phyloP scores from a whole-genome alignment of 2,888 invertebrate genomes.

The Heliconius ethilla region DNA sequence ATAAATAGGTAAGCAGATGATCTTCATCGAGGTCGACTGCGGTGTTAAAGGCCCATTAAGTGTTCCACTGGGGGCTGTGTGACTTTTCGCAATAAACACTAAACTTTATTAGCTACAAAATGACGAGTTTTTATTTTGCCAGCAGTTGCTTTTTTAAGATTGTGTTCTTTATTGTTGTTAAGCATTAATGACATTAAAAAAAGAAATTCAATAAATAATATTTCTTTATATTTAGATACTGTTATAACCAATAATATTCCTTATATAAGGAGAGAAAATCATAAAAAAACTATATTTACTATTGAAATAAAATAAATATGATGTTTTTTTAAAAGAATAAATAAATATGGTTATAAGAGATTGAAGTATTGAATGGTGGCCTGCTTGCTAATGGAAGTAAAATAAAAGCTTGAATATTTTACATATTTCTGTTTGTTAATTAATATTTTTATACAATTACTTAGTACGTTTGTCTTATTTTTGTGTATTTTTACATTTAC shows the following conservation, averaged over 20 bases:
- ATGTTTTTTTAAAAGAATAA: background rate
- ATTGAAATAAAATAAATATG: background rate
- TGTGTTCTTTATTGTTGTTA: background rate
- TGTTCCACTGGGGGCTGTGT: slow-evolving; percentile 21
- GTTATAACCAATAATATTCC: too few relatives aligned
- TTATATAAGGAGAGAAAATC: too few relatives aligned
- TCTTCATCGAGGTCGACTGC: slow-evolving; percentile 37
- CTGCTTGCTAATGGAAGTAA: slow-evolving; percentile 14
- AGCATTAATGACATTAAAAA: background rate
- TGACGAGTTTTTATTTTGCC: slow-evolving; percentile 17
- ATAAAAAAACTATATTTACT: background rate
- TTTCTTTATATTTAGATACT: too few relatives aligned
- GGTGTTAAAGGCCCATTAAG: slow-evolving; percentile 30
- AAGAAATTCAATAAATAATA: too few relatives aligned
- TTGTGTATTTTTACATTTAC: background rate
- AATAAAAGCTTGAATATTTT: slow-evolving; percentile 11
- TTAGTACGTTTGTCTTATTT: background rate
- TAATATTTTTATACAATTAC: slow-evolving; percentile 7
- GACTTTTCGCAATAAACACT: slow-evolving; percentile 15
- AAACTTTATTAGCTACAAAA: slow-evolving; percentile 16
- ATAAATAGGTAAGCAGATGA: slow-evolving; percentile 37
- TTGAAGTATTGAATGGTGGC: background rate
- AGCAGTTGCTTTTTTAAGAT: background rate
- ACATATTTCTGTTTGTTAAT: background rate
- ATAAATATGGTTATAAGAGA: background rate